These are phyloP conservation scores for Babylonia areolata DNA, from an alignment of 1,140 invertebrate species.

Conservation along the genomic window DNA sequence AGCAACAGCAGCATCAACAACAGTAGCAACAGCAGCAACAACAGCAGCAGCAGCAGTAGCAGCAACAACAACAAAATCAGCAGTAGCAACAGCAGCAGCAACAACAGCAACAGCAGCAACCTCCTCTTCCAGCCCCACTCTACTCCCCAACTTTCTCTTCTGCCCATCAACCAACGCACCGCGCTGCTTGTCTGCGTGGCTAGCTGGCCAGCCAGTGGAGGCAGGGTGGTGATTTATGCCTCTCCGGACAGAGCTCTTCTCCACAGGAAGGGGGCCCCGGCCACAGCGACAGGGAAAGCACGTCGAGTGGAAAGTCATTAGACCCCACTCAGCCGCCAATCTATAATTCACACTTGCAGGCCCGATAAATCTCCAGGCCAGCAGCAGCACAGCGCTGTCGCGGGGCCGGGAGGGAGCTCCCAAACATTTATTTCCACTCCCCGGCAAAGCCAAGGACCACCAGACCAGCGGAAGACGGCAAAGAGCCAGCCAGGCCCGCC, in stretches of 20 bases:
- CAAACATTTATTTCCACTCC: slow-evolving; percentile 36
- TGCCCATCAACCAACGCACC: neutral
- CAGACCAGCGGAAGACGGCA: slow-evolving; percentile 5
- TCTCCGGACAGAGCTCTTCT: neutral
- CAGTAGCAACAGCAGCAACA: too few species aligned
- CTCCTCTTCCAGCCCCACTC: too few species aligned
- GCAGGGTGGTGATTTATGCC: neutral
- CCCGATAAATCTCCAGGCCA: neutral
- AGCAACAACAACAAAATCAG: neutral
- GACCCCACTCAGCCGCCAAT: neutral
- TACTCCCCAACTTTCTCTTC: neutral
- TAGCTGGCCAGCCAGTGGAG: neutral
- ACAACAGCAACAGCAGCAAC: neutral
- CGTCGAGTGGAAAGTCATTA: slow-evolving; percentile 37
- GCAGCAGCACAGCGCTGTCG: neutral
- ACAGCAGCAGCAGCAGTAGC: neutral
- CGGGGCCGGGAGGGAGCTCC: neutral
- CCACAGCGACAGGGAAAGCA: neutral
- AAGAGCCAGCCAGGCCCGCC: neutral
- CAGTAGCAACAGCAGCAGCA: neutral
- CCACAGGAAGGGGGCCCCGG: neutral
- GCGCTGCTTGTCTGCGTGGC: too few species aligned
- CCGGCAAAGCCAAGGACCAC: neutral
- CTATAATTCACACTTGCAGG: slow-evolving; percentile 36
- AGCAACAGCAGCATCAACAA: too few species aligned